Conservation (phyloP, 2,888 invertebrate genomes). For the Microplitis deprimator region DNA sequence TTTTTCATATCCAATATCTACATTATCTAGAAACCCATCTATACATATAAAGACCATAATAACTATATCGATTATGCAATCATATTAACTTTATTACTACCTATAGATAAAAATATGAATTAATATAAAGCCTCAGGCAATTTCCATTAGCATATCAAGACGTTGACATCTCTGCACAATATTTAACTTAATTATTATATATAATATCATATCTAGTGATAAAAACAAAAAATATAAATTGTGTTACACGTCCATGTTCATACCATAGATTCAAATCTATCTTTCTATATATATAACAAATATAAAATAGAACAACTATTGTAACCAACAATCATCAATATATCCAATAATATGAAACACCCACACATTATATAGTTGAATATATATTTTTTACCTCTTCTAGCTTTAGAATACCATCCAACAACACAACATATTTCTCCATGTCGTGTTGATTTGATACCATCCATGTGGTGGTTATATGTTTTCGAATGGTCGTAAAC, state of each 20-base stretch:
- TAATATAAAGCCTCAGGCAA: slow-evolving; percentile 17
- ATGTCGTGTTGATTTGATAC: neutral
- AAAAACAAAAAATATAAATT: neutral
- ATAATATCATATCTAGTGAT: neutral
- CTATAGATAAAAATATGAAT: slow-evolving; percentile 25
- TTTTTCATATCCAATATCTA: neutral
- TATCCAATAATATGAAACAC: neutral
- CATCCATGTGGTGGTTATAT: neutral
- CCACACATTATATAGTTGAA: neutral
- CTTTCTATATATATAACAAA: too few relatives aligned
- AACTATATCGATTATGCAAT: slow-evolving; percentile 20
- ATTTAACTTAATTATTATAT: neutral
- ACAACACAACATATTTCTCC: neutral
- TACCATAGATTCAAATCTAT: too few relatives aligned
- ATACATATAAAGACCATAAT: neutral
- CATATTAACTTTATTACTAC: slow-evolving; percentile 23
- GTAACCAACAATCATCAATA: neutral
- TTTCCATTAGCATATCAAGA: slow-evolving; percentile 25
- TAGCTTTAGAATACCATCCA: neutral
- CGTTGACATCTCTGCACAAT: slow-evolving; percentile 24
- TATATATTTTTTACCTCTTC: neutral
- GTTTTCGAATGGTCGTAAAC: slow-evolving; percentile 11
- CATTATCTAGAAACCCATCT: neutral
- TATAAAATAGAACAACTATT: neutral
- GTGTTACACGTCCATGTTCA: too few relatives aligned